Evolutionary conservation across 1,140 invertebrate species (phyloP).

Genomic region (Hesperophylax magnus): DNA sequence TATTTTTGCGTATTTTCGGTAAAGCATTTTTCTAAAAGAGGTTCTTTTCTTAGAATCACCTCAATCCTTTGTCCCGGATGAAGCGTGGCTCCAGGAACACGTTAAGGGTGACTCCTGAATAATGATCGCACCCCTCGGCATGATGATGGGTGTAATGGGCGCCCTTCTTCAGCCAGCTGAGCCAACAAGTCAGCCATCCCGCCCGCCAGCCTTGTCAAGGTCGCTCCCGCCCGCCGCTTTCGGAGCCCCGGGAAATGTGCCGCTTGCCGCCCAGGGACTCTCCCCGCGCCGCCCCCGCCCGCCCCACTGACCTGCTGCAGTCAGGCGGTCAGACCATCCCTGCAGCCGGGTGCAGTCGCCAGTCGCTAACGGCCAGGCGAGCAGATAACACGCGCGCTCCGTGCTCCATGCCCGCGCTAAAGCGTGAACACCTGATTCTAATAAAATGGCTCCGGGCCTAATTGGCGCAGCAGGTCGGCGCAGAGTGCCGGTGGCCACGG

Average conservation of each 20-base stretch:
- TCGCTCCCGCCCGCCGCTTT: neutral
- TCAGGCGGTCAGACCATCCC: neutral
- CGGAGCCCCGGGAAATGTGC: neutral
- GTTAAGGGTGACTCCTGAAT: too few relatives aligned
- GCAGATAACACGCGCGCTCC: neutral
- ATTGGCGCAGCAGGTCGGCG: neutral
- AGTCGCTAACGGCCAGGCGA: neutral
- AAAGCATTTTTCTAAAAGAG: too few relatives aligned
- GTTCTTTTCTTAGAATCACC: too few relatives aligned
- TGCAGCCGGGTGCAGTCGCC: constrained; percentile 9
- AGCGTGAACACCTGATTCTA: too few relatives aligned
- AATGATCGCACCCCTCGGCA: too few relatives aligned
- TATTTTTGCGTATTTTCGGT: too few relatives aligned
- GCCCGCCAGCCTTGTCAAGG: neutral
- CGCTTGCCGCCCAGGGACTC: neutral
- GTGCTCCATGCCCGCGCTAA: neutral
- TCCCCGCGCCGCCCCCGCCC: neutral
- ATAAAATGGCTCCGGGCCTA: neutral
- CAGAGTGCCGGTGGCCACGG: neutral
- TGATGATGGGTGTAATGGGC: too few relatives aligned
- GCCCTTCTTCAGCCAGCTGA: neutral
- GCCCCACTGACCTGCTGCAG: too few relatives aligned
- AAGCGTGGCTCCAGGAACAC: neutral
- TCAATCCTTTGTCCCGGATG: too few relatives aligned
- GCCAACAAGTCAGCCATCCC: neutral